phyloP scores from a whole-genome alignment of 2,797 vertebrate species.

The Onychomys torridus region DNA sequence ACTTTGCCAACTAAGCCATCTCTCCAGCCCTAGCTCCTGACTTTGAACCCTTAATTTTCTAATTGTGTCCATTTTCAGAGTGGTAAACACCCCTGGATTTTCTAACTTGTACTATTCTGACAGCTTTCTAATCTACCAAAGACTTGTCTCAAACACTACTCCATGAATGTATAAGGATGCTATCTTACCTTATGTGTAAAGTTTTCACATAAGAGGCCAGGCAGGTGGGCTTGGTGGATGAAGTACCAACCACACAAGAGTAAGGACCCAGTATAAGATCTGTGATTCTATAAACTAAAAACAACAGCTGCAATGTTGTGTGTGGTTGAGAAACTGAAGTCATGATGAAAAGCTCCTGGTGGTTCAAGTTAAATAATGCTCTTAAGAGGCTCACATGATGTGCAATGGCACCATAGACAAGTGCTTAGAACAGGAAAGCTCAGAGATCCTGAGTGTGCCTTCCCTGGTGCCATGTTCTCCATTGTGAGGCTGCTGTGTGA shows the following conservation, averaged over 20 bases:
- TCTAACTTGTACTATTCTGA: not conserved
- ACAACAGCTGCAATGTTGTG: not conserved
- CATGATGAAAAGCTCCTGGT: not conserved
- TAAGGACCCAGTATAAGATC: no score
- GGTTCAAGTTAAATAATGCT: not conserved
- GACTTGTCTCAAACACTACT: not conserved
- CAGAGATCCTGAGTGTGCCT: not conserved
- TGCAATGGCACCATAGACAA: not conserved
- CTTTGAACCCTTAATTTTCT: not conserved
- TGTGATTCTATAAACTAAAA: not conserved
- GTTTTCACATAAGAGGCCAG: no score
- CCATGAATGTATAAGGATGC: not conserved
- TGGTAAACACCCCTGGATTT: not conserved
- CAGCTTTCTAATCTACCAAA: not conserved
- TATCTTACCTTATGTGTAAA: no score
- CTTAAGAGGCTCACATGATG: not conserved
- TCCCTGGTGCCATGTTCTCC: not conserved
- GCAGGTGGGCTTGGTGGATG: no score
- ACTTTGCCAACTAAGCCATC: not conserved
- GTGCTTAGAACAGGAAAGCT: not conserved
- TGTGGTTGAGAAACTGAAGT: not conserved
- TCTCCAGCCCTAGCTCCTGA: not conserved
- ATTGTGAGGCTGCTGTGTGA: not conserved
- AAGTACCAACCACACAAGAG: no score
- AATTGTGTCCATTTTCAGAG: not conserved